phyloP scores from a whole-genome alignment of 1,140 invertebrate species.

The Heliothis subflexa region DNA sequence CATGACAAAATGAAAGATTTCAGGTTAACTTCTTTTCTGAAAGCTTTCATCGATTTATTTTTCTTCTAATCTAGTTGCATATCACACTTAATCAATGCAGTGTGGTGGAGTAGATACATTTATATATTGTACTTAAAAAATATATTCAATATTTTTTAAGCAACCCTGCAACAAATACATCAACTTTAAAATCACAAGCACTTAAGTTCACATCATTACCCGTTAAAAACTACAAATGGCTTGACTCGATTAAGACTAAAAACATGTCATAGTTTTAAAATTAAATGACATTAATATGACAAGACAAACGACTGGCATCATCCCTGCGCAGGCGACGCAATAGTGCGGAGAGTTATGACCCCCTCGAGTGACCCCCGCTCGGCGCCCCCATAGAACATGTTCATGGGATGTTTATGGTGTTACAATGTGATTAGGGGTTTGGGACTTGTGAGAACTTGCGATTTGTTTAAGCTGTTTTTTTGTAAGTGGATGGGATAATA shows the following conservation, averaged over 20 bases:
- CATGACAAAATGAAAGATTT: too few species aligned
- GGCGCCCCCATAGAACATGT: not conserved
- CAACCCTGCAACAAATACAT: not conserved
- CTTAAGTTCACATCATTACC: not conserved
- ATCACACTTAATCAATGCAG: too few species aligned
- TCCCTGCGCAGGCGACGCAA: not conserved
- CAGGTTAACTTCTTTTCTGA: too few species aligned
- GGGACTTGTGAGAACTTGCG: conserved; percentile 9
- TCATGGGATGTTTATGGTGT: conserved; percentile 28
- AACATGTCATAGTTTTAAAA: conserved; percentile 8
- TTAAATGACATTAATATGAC: conserved; percentile 42
- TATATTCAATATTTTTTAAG: not conserved
- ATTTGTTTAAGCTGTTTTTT: conserved; percentile 11
- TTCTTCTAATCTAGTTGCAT: too few species aligned
- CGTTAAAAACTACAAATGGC: conserved; percentile 20
- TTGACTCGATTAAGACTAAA: conserved; percentile 27
- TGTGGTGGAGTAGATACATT: too few species aligned
- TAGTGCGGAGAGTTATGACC: conserved; percentile 2
- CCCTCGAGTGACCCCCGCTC: not conserved
- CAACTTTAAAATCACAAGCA: conserved; percentile 1
- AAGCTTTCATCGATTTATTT: too few species aligned
- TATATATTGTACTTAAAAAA: too few species aligned
- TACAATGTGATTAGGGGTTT: conserved; percentile 13
- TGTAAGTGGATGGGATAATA: not conserved
- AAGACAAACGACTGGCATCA: conserved; percentile 5